Conservation (phyloP, 2,113 vertebrate species). For the Grammomys surdaster region DNA sequence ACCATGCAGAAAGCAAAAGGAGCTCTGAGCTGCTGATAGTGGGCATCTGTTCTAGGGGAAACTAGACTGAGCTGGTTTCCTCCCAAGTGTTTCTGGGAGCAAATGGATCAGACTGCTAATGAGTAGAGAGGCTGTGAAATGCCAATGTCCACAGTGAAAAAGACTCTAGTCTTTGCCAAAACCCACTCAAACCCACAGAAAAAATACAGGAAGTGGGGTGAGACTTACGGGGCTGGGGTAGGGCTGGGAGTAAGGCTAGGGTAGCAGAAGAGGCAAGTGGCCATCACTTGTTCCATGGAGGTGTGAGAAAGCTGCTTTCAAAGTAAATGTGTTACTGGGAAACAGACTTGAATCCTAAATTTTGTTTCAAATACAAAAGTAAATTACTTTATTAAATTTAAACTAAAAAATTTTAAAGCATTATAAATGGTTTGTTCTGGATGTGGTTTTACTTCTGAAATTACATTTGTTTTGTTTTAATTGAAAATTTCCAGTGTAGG, state of each 20-base stretch:
- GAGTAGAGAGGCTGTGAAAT: conserved; percentile 61
- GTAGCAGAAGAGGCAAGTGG: neutral
- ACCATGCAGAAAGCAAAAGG: conserved; percentile 36
- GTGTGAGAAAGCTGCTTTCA: neutral
- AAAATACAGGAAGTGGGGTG: neutral
- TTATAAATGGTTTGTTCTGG: conserved; percentile 61
- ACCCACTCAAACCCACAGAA: conserved; percentile 74
- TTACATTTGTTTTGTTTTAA: conserved; percentile 74
- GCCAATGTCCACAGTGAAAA: conserved; percentile 81
- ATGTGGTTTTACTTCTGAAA: conserved; percentile 73
- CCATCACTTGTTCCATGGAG: neutral
- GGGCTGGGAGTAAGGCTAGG: conserved; percentile 4
- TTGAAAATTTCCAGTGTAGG: conserved; percentile 62
- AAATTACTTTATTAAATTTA: conserved; percentile 75
- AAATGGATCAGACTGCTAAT: conserved; percentile 85
- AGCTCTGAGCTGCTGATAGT: conserved; percentile 77
- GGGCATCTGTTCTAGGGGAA: conserved; percentile 80
- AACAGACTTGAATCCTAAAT: conserved; percentile 21
- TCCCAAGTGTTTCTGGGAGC: conserved; percentile 84
- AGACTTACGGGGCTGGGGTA: too few species aligned
- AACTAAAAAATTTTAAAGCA: conserved; percentile 48
- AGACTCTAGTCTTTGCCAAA: conserved; percentile 83
- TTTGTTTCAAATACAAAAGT: conserved; percentile 59
- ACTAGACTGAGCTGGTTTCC: conserved; percentile 80
- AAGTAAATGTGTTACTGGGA: conserved; percentile 25